Evolutionary conservation across 1,140 invertebrate species (phyloP), one percentile per base, ranked within the genome.

Genomic region (Cotesia typhae): DNA sequence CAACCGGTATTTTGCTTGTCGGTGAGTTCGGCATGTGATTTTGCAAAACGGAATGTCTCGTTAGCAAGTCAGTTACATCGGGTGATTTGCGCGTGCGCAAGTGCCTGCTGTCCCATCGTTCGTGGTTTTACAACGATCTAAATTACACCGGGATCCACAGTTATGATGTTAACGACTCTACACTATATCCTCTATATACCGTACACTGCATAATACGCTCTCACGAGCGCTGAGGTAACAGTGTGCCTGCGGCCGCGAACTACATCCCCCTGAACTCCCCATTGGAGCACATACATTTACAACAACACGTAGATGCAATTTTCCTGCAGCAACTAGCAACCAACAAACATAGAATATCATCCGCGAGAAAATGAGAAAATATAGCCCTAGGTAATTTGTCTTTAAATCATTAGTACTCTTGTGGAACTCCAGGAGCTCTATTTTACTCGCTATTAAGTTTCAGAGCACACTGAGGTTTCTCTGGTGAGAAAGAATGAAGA

Each of bases 21-120:
- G 74, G 76, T 75, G 72, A 77, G 73, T 67, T 73, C 74, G 17
- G 47, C 68, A 55, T 52, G 69, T 79, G 80, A 84, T 84, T 85
- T 85, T 83, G 82, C 80, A 81, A 84, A 84, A 83, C 81, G 79
- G 81, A 83, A 80, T 80, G 80, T 83, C 83, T 84, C 81, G 83
- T 85, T 84, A 85, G 80, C 78, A 78, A 80, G 75, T 81, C 76
- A 74, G 75, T 78, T 79, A 79, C 73, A 76, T 71, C 64, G 71
- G 73, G 47, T 35, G 47, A 63, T 64, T 51, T 70, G 64, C 60
- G 67, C 69, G 59, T 72, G 60, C 52, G 71, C 60, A 67, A 69
- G 41, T 36, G 37, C 60, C 41, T 57, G 64, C 63, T 71, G 68
- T 66, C 70, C 68, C 63, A 72, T 75, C 67, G 63, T 75, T 71